Conservation (phyloP, 2,888 invertebrate species). For the Esperia sulphurella region DNA sequence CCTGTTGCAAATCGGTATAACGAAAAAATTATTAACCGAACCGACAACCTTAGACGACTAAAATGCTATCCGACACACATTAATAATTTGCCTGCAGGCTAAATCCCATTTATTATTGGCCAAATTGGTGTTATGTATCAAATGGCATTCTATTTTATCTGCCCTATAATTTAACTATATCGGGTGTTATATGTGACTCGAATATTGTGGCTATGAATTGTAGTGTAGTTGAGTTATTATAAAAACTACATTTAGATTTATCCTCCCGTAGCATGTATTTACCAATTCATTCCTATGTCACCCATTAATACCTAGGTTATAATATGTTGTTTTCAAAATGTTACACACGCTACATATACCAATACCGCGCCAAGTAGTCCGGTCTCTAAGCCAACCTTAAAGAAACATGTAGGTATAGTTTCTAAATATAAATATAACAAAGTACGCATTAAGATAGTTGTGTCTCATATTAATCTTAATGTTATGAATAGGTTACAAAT, state of each 20-base stretch:
- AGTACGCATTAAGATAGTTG: no score
- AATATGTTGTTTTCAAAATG: not conserved
- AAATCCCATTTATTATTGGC: constrained; percentile 36
- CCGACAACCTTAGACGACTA: constrained; percentile 21
- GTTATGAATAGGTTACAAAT: no score
- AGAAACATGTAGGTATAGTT: no score
- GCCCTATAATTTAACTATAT: constrained; percentile 41
- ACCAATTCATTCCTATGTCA: no score
- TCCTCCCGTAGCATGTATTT: no score
- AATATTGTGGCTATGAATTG: not conserved
- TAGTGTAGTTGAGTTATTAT: no score
- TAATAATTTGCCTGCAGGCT: constrained; percentile 26
- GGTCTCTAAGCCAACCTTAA: constrained; percentile 10
- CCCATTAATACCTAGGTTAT: no score
- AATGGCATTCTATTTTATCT: constrained; percentile 39
- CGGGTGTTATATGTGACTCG: constrained; percentile 20
- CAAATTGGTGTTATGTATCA: constrained; percentile 48
- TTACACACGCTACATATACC: no score
- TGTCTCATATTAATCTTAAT: no score
- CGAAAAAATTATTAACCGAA: constrained; percentile 3
- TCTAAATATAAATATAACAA: no score
- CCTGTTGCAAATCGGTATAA: constrained; percentile 29
- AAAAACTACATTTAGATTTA: no score
- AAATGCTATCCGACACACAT: constrained; percentile 16
- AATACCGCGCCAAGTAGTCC: constrained; percentile 18